These are phyloP conservation scores for Atrichornis clamosus DNA, from an alignment of 2,113 vertebrate genomes.

Conservation along the genomic window DNA sequence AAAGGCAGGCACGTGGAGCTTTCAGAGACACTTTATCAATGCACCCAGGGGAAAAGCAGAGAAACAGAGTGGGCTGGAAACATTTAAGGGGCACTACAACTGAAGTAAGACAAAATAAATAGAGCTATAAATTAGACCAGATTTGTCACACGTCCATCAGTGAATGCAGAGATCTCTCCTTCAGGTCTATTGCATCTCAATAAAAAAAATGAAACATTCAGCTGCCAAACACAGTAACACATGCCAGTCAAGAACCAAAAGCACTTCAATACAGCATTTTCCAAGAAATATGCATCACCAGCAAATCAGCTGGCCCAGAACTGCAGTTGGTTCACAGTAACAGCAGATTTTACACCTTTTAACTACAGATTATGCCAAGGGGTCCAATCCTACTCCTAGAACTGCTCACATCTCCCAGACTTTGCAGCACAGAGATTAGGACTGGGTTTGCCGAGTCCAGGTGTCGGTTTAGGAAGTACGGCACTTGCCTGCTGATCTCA, in stretches of 20 bases:
- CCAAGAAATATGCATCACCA: not conserved
- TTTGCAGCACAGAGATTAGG: not conserved
- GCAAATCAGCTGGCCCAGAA: not conserved
- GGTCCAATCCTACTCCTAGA: not conserved
- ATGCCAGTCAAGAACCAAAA: not conserved
- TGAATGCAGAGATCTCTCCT: not conserved
- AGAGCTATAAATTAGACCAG: not conserved
- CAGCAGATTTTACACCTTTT: not conserved
- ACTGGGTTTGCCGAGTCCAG: not conserved
- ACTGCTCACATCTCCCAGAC: not conserved
- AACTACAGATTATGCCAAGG: not conserved
- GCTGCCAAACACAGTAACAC: not conserved
- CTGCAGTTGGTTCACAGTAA: not conserved
- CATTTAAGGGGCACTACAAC: not conserved
- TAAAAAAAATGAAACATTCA: not conserved
- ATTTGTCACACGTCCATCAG: not conserved
- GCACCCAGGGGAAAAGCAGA: not conserved
- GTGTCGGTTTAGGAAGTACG: not conserved
- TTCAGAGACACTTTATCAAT: not conserved
- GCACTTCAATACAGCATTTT: not conserved
- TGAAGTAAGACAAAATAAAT: not conserved
- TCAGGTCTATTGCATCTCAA: not conserved
- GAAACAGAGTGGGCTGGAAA: not conserved
- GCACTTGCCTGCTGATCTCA: not conserved
- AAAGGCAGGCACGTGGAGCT: not conserved